Evolutionary conservation across 1,140 invertebrate genomes (phyloP).

Genomic region (Listronotus bonariensis): DNA sequence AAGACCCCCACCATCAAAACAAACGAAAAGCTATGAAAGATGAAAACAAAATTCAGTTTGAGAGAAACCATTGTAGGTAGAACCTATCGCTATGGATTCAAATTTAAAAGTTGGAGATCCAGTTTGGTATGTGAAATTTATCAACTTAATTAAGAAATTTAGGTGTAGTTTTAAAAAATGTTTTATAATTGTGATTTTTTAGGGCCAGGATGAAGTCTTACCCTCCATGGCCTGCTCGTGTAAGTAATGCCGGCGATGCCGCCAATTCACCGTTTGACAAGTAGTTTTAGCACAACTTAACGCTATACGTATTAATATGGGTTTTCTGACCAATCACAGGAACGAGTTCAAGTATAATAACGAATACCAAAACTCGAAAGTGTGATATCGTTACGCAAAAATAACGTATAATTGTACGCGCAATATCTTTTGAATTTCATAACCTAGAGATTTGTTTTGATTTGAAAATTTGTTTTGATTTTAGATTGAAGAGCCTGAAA

Average conservation of each 20-base stretch:
- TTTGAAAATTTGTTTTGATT: too few species aligned
- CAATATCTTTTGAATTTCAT: slow-evolving; percentile 17
- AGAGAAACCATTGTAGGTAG: slow-evolving; percentile 20
- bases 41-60: slow-evolving; percentile 36
- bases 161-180: slow-evolving; percentile 4
- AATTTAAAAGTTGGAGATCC: slow-evolving; percentile 69
- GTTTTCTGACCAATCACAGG: slow-evolving; percentile 11
- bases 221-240: slow-evolving; percentile 21
- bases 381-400: slow-evolving; percentile 22
- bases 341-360: not conserved
- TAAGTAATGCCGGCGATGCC: not conserved
- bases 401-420: slow-evolving; percentile 9
- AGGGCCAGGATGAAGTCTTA: slow-evolving; percentile 16
- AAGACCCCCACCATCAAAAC: not conserved
- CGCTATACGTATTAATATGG: not conserved
- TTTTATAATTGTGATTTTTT: slow-evolving; percentile 13
- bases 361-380: slow-evolving; percentile 6
- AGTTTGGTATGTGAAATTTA: slow-evolving; percentile 68
- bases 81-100: slow-evolving; percentile 29
- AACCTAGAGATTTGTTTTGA: slow-evolving; percentile 5
- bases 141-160: slow-evolving; percentile 26
- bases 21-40: slow-evolving; percentile 1
- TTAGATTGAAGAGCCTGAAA: too few species aligned
- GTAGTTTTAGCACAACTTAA: not conserved
- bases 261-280: slow-evolving; percentile 1